These are phyloP conservation scores for Chironomus riparius DNA, from an alignment of 2,888 invertebrate species.

Conservation along the genomic window DNA sequence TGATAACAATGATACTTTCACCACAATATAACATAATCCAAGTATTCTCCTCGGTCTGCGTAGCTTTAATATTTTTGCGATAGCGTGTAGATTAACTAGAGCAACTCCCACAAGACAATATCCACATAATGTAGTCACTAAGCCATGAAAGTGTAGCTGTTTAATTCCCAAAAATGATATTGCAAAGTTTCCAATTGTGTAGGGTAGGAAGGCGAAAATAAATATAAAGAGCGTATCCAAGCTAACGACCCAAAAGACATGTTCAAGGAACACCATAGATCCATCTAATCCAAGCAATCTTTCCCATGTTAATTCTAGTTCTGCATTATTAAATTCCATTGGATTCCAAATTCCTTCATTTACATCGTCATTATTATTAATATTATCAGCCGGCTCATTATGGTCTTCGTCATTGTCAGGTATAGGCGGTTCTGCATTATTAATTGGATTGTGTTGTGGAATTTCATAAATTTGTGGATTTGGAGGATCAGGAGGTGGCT, in stretches of 20 bases:
- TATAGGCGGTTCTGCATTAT: constrained; percentile 35
- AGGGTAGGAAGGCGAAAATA: constrained; percentile 94
- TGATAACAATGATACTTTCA: constrained; percentile 82
- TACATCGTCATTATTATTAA: constrained; percentile 48
- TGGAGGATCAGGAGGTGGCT: constrained; percentile 34
- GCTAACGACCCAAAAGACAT: constrained; percentile 98
- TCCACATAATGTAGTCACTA: constrained; percentile 85
- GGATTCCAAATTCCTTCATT: constrained; percentile 93
- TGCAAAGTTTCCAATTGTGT: constrained; percentile 84
- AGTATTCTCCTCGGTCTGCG: constrained; percentile 73
- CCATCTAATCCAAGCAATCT: constrained; percentile 91
- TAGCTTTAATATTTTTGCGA: constrained; percentile 72
- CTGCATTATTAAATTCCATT: constrained; percentile 96
- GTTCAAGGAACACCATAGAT: constrained; percentile 92
- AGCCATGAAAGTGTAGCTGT: constrained; percentile 77
- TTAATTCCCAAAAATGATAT: constrained; percentile 56
- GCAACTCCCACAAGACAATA: constrained; percentile 82
- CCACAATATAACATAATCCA: constrained; percentile 77
- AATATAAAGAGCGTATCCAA: constrained; percentile 93
- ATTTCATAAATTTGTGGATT: constrained; percentile 30
- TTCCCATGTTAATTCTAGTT: constrained; percentile 93
- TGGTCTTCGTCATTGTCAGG: constrained; percentile 41
- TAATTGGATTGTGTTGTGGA: constrained; percentile 33
- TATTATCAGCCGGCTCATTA: constrained; percentile 34
- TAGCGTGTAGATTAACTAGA: constrained; percentile 72